A percentile compares a stretch with the other conserved stretches of the same genome.
Evolutionary conservation across 2,888 invertebrate species (phyloP).

Genomic region (Junonia oenone): DNA sequence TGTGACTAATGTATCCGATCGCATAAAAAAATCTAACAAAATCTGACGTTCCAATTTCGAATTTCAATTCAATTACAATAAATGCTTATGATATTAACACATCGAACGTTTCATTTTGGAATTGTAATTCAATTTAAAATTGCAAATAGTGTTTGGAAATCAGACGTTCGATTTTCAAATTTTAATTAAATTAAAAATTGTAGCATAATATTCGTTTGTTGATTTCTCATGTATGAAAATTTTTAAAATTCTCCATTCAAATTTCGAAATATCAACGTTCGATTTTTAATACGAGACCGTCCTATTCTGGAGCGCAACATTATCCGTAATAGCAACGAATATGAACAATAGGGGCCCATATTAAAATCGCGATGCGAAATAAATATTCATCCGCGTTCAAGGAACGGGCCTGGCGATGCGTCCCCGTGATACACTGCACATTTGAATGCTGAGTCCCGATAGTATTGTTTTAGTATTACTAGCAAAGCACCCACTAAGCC

Average conservation of each 20-base stretch:
- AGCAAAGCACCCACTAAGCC: slow-evolving; percentile 35
- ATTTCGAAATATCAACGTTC: slow-evolving; percentile 5
- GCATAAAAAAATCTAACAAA: neutral
- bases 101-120: too few species aligned
- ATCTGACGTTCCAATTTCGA: neutral
- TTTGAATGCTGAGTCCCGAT: slow-evolving; percentile 65
- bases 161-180: neutral
- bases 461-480: slow-evolving; percentile 61
- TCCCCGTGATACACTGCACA: slow-evolving; percentile 54
- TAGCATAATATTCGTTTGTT: neutral
- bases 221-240: neutral
- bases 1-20: neutral
- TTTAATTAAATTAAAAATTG: too few species aligned
- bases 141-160: too few species aligned
- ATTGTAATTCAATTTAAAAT: too few species aligned
- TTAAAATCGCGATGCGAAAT: slow-evolving; percentile 55
- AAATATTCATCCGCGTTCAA: slow-evolving; percentile 69
- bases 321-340: slow-evolving; percentile 47
- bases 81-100: too few species aligned
- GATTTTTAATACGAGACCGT: slow-evolving; percentile 24
- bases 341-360: slow-evolving; percentile 55
- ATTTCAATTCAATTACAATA: neutral
- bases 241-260: too few species aligned
- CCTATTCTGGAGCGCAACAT: slow-evolving; percentile 33
- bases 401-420: slow-evolving; percentile 52